phyloP scores from a whole-genome alignment of 37 sponge, comb jelly and placozoan genomes.

The Aplysina aerophoba region DNA sequence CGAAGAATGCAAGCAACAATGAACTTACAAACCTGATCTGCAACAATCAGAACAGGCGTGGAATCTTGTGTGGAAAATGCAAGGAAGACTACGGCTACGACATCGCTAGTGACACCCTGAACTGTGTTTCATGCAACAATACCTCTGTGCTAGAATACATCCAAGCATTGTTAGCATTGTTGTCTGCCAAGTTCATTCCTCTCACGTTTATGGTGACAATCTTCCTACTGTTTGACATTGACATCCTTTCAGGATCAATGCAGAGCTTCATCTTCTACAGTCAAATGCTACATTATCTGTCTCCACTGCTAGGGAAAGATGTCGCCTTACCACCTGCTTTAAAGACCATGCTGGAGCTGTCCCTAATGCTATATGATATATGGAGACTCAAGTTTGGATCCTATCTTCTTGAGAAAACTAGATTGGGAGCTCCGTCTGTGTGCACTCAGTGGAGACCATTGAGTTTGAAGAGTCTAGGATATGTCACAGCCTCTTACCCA shows the following conservation, averaged over 20 bases:
- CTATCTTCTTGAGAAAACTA: not conserved
- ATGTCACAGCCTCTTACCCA: conserved; percentile 1
- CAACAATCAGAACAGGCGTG: not conserved
- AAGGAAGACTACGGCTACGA: conserved; percentile 23
- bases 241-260: conserved; percentile 15
- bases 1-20: not conserved
- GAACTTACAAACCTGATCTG: not conserved
- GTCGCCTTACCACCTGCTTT: not conserved
- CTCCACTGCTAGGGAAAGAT: not conserved
- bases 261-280: conserved; percentile 20
- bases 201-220: not conserved
- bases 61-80: conserved; percentile 18
- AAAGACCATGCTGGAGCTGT: not conserved
- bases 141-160: not conserved
- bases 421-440: not conserved
- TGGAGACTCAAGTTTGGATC: conserved; percentile 7
- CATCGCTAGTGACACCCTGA: not conserved
- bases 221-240: conserved; percentile 19
- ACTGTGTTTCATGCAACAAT: not conserved
- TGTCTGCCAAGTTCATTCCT: not conserved
- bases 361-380: not conserved
- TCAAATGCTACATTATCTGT: not conserved
- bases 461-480: not conserved
- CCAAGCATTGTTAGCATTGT: not conserved
- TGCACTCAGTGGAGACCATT: not conserved